Conservation (phyloP, 2,113 vertebrate species). For the Dascyllus trimaculatus region DNA sequence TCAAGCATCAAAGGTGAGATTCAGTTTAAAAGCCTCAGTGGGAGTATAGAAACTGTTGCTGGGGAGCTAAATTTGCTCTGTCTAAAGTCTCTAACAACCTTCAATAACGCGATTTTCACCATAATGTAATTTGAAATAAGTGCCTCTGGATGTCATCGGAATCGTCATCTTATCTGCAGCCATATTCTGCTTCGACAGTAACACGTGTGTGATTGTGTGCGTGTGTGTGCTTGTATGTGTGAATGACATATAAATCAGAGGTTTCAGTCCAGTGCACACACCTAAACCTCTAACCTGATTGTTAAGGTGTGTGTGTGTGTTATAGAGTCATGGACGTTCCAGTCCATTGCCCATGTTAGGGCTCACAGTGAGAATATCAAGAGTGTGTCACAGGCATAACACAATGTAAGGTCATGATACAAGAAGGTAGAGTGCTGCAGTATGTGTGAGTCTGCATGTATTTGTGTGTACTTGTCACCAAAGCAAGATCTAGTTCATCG, state of each 20-base stretch:
- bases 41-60: not conserved
- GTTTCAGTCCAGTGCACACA: slow-evolving; percentile 50
- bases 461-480: slow-evolving; percentile 15
- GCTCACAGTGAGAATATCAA: slow-evolving; percentile 49
- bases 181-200: not conserved
- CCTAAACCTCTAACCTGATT: slow-evolving; percentile 3
- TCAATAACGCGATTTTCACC: not conserved
- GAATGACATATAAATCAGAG: slow-evolving; percentile 9
- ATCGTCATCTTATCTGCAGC: not conserved
- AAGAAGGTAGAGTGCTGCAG: slow-evolving; percentile 27
- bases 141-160: not conserved
- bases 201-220: slow-evolving; percentile 8
- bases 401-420: slow-evolving; percentile 54
- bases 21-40: slow-evolving; percentile 6
- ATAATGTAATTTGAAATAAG: not conserved
- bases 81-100: not conserved
- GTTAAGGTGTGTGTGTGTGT: slow-evolving; percentile 36
- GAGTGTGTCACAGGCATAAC: slow-evolving; percentile 49
- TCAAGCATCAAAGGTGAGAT: slow-evolving; percentile 37
- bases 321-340: slow-evolving; percentile 57
- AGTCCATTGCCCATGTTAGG: slow-evolving; percentile 49
- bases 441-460: slow-evolving; percentile 11
- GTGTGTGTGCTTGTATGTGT: slow-evolving; percentile 8
- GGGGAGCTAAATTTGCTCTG: not conserved
- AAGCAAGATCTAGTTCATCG: slow-evolving; percentile 38